Base-by-base conservation (phyloP, 2,888 invertebrate genomes). In the Troilus luridus region DNA sequence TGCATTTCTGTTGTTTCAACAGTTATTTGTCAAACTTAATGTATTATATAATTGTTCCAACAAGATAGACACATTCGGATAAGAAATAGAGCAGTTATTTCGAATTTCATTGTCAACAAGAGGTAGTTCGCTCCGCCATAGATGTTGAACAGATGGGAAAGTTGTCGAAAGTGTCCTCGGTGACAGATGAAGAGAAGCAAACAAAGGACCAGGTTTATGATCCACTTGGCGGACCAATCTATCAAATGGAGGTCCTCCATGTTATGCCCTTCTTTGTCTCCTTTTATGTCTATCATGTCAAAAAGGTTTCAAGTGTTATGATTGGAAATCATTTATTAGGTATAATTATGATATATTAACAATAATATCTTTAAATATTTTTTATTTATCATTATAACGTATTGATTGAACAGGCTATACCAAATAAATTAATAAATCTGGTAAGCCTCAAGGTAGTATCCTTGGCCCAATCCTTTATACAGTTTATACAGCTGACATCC, bases 171-270 rank as follows among this genome's bases (percentile, higher is more conserved):
- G 60, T 60, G 60, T 64, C 24, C n/a, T 24, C 64, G 24, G n/a
- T 24, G 64, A 64, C 64, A 64, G 64, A 64, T 64, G 64, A 24
- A 64, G n/a, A 64, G 24, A 64, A 64, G n/a, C 64, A 64, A 64
- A 64, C 64, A 64, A 64, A 64, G 64, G 24, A 64, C n/a, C 64
- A 64, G 24, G n/a, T 64, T 64, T 64, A 64, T 64, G 64, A 64
- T 64, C 64, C 64, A 64, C 64, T 64, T 64, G n/a, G n/a, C 64
- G 24, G 10, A 6, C 9, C 64, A 64, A n/a, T 64, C n/a, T 9
- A 64, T 64, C 64, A 64, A 64, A 64, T 64, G n/a, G 9, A n/a
- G n/a, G n/a, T 64, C 64, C 64, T 64, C 64, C 5, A 64, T 64
- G n/a, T 64, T 24, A 64, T 9, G 9, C 0, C 24, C n/a, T 64